phyloP scores from a whole-genome alignment of 1,140 invertebrate genomes.

The Aphelenchoides besseyi region DNA sequence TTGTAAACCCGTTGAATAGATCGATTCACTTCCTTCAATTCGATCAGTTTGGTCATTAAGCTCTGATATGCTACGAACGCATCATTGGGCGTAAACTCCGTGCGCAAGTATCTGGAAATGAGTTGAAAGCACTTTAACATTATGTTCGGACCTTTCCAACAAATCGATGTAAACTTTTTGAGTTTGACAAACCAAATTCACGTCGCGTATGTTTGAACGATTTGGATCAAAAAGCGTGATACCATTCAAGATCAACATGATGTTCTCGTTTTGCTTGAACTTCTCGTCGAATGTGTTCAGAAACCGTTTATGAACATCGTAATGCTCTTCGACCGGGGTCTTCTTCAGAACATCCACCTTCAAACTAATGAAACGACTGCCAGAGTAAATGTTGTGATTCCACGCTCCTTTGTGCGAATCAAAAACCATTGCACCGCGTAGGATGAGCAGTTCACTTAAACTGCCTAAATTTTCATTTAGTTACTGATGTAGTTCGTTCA shows the following conservation, averaged over 20 bases:
- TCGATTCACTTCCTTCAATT: constrained; percentile 26
- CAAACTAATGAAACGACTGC: constrained; percentile 18
- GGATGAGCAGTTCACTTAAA: constrained; percentile 28
- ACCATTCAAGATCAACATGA: constrained; percentile 35
- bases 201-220: constrained; percentile 23
- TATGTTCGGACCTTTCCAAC: constrained; percentile 18
- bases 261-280: constrained; percentile 33
- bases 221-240: constrained; percentile 24
- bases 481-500: background rate
- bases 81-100: constrained; percentile 18
- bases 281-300: constrained; percentile 33
- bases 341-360: constrained; percentile 27
- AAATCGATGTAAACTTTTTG: constrained; percentile 20
- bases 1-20: constrained; percentile 29
- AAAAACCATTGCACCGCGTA: constrained; percentile 33
- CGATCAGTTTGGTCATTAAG: constrained; percentile 20
- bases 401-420: constrained; percentile 22
- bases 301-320: constrained; percentile 23
- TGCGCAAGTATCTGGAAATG: constrained; percentile 22
- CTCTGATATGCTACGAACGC: constrained; percentile 22
- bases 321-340: constrained; percentile 32
- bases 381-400: constrained; percentile 21
- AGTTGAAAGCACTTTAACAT: background rate
- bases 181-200: constrained; percentile 1
- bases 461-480: constrained; percentile 23